Evolutionary conservation across 2,888 invertebrate genomes (phyloP).

Genomic region (Hirtodrosophila cameraria): DNA sequence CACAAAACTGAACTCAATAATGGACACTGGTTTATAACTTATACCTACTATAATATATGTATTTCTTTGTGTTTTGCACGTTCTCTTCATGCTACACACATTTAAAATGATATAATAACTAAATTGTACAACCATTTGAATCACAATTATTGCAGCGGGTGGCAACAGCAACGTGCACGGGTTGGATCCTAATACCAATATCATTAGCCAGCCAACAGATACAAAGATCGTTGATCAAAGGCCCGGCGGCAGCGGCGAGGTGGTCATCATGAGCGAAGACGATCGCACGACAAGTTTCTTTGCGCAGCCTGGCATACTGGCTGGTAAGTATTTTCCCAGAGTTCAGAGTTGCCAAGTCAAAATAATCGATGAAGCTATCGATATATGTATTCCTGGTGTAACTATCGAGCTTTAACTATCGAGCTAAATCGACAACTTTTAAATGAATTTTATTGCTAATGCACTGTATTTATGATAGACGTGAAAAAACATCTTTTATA

Average conservation of each 20-base stretch:
- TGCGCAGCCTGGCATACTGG: slow-evolving; percentile 96
- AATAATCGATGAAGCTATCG: no score
- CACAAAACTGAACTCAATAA: slow-evolving; percentile 26
- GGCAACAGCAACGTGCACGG: slow-evolving; percentile 80
- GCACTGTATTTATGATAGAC: no score
- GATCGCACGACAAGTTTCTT: slow-evolving; percentile 96
- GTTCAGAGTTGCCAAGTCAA: no score
- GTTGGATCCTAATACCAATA: slow-evolving; percentile 81
- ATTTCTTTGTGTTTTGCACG: slow-evolving; percentile 45
- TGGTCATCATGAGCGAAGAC: slow-evolving; percentile 92
- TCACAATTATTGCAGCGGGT: slow-evolving; percentile 56
- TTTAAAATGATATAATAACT: neutral
- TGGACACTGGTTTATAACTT: slow-evolving; percentile 58
- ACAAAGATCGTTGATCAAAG: slow-evolving; percentile 82
- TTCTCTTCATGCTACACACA: no score
- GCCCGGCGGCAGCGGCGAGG: slow-evolving; percentile 86
- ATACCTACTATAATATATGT: slow-evolving; percentile 24
- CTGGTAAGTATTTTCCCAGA: slow-evolving; percentile 86
- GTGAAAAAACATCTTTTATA: no score
- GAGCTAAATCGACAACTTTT: no score
- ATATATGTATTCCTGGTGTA: no score
- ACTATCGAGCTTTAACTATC: no score
- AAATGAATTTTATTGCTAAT: no score
- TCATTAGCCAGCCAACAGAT: slow-evolving; percentile 82
- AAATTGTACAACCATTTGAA: neutral